These are phyloP conservation scores for Darevskia mixta DNA, from an alignment of 2,797 vertebrate species.

Conservation along the genomic window DNA sequence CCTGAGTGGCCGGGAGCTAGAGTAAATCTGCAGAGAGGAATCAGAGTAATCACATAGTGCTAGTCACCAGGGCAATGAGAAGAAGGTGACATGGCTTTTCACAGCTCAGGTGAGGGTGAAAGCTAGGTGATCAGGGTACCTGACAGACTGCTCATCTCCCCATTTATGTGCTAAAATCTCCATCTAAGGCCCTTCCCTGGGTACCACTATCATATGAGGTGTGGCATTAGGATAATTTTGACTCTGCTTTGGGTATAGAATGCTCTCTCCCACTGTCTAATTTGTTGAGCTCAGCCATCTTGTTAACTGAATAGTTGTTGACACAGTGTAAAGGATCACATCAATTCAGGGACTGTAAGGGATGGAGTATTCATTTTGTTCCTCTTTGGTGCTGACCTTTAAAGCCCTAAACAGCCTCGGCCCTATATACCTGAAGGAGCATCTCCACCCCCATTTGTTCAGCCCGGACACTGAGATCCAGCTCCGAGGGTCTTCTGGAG, in stretches of 20 bases:
- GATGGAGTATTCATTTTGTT: no score
- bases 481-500: no score
- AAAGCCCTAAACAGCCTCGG: no score
- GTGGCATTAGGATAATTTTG: neutral
- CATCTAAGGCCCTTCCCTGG: neutral
- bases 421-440: no score
- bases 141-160: neutral
- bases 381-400: no score
- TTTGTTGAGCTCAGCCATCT: neutral
- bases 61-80: neutral
- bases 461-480: no score
- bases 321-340: no score
- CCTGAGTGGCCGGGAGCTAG: conserved; percentile 79
- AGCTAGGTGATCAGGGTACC: neutral
- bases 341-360: no score
- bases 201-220: neutral
- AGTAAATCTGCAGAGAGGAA: conserved; percentile 78
- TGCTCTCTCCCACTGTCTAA: neutral
- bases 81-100: neutral
- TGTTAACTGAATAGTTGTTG: no score
- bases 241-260: neutral
- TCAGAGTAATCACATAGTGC: neutral
- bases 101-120: neutral
- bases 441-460: no score
- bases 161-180: neutral